Evolutionary conservation across 2,113 vertebrate species (phyloP).

Genomic region (Daboia siamensis): DNA sequence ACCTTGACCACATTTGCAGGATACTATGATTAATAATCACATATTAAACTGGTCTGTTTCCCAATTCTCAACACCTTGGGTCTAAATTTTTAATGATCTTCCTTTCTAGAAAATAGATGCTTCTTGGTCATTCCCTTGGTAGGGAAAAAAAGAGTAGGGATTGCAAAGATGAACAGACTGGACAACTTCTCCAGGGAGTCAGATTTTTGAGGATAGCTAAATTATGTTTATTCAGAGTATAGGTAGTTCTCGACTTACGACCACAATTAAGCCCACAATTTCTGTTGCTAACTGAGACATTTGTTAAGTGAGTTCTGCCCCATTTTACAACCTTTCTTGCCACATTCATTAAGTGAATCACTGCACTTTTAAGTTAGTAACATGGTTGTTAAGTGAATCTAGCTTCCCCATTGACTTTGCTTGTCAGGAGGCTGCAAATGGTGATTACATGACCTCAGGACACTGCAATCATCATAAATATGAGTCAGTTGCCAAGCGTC

Average conservation of each 20-base stretch:
- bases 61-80: background rate
- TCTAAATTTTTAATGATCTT: background rate
- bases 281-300: background rate
- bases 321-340: background rate
- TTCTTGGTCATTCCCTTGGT: background rate
- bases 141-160: background rate
- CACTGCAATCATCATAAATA: background rate
- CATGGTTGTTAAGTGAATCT: background rate
- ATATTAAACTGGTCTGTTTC: background rate
- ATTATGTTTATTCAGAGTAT: background rate
- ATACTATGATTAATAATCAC: background rate
- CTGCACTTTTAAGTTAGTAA: background rate
- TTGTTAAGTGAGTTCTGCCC: background rate
- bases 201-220: background rate
- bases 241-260: background rate
- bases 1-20: slow-evolving; percentile 11
- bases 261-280: background rate
- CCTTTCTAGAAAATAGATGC: background rate
- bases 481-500: background rate
- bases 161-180: background rate
- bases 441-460: no score
- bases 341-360: background rate
- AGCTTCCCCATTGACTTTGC: background rate
- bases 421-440: background rate
- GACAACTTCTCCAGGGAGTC: no score